These are phyloP conservation scores for Atethmia centrago DNA, from an alignment of 2,888 invertebrate species.

Conservation along the genomic window DNA sequence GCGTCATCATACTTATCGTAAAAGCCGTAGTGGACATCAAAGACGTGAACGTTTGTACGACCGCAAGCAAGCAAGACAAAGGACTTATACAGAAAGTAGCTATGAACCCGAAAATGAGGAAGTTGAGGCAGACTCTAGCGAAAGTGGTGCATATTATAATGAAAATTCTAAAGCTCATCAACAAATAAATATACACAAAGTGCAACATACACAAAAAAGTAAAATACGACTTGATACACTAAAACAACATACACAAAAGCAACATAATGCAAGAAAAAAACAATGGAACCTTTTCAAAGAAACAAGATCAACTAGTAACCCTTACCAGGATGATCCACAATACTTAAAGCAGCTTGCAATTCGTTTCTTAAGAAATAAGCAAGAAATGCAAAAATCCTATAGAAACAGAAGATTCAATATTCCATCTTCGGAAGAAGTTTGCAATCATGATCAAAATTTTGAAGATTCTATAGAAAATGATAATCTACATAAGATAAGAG, in stretches of 20 bases:
- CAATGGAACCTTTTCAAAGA: neutral
- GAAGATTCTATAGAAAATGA: conserved; percentile 9
- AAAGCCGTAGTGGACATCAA: neutral
- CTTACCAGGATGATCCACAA: neutral
- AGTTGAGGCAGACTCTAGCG: neutral
- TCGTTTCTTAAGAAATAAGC: conserved; percentile 16
- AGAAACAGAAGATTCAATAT: conserved; percentile 27
- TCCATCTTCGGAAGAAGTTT: conserved; percentile 18
- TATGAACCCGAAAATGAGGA: neutral
- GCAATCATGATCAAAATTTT: neutral
- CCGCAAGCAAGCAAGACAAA: neutral
- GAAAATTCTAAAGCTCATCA: neutral
- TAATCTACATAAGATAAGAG: conserved; percentile 36
- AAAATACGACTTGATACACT: neutral
- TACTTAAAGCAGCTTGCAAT: conserved; percentile 16
- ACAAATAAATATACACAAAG: neutral
- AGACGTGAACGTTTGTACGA: neutral
- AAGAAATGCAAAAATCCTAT: neutral
- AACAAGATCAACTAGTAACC: neutral
- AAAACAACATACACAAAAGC: neutral
- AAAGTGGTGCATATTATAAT: neutral
- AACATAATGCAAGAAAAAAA: neutral
- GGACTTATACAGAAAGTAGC: neutral
- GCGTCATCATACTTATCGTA: conserved; percentile 14
- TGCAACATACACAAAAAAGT: neutral